These are phyloP conservation scores for Drosophila seclusa DNA, from an alignment of 2,888 invertebrate species.

Conservation along the genomic window DNA sequence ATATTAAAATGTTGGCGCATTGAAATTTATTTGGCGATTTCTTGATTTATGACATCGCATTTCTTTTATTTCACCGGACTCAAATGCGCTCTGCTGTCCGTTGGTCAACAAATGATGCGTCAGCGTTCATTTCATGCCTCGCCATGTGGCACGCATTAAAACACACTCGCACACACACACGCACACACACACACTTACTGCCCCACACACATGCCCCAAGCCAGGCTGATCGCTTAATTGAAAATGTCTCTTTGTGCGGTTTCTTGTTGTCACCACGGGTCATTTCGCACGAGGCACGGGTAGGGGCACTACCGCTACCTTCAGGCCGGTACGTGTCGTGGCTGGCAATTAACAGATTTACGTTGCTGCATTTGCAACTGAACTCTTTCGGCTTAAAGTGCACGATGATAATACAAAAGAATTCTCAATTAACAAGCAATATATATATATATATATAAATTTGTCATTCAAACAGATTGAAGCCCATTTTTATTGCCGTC, in stretches of 20 bases:
- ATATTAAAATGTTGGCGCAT: conserved; percentile 75
- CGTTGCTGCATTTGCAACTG: not conserved
- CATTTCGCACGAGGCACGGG: not conserved
- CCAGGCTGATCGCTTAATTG: conserved; percentile 56
- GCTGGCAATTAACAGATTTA: conserved; percentile 37
- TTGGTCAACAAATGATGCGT: conserved; percentile 75
- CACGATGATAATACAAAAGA: not conserved
- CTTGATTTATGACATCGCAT: conserved; percentile 74
- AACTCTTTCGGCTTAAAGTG: not conserved
- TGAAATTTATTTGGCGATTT: conserved; percentile 75
- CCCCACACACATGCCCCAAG: not conserved
- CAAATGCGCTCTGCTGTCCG: conserved; percentile 15
- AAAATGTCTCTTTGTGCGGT: conserved; percentile 35
- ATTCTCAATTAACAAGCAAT: not conserved
- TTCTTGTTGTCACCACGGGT: not conserved
- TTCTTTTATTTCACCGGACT: conserved; percentile 52
- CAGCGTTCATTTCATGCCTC: conserved; percentile 66
- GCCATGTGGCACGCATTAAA: conserved; percentile 67
- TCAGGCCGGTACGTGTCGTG: conserved; percentile 22
- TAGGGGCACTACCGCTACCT: conserved; percentile 18
- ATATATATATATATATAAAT: not conserved
- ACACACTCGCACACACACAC: conserved; percentile 13
- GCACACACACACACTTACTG: conserved; percentile 17
- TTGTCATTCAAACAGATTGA: not conserved
- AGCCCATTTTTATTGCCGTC: not conserved